phyloP scores from a whole-genome alignment of 2,113 vertebrate genomes.

The Plestiodon gilberti region DNA sequence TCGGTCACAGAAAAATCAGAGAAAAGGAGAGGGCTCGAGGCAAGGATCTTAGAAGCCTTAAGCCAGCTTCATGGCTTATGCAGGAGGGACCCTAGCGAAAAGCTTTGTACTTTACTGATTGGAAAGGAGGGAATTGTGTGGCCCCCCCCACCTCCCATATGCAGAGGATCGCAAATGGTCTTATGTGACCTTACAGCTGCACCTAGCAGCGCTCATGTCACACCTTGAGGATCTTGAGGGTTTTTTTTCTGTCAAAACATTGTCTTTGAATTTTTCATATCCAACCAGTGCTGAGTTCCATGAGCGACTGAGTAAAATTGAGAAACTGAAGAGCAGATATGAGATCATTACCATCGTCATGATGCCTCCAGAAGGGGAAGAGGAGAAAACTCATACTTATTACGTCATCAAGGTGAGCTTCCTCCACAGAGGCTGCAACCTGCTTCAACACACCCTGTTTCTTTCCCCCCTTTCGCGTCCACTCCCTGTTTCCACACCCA shows the following conservation, averaged over 20 bases:
- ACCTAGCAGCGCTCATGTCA: neutral
- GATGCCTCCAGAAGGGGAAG: conserved; percentile 87
- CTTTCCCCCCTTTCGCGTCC: neutral
- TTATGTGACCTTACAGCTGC: too few species aligned
- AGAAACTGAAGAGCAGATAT: conserved; percentile 86
- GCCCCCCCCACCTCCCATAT: neutral
- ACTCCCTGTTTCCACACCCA: neutral
- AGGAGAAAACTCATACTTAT: conserved; percentile 85
- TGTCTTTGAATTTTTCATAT: conserved; percentile 44
- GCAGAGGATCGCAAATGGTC: neutral
- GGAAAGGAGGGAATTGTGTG: neutral
- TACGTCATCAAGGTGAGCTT: conserved; percentile 88
- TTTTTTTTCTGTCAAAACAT: neutral
- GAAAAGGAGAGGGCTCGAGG: neutral
- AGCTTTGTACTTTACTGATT: neutral
- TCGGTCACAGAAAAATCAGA: neutral
- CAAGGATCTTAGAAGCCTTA: neutral
- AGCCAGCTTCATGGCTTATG: neutral
- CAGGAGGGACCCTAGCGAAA: neutral
- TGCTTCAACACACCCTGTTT: neutral
- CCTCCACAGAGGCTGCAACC: neutral
- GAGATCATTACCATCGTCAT: conserved; percentile 84
- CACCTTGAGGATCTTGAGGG: neutral
- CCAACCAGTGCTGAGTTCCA: conserved; percentile 82
- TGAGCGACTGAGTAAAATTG: conserved; percentile 86